Base-by-base conservation (phyloP, 2,888 invertebrate genomes). In the Patella pellucida region DNA sequence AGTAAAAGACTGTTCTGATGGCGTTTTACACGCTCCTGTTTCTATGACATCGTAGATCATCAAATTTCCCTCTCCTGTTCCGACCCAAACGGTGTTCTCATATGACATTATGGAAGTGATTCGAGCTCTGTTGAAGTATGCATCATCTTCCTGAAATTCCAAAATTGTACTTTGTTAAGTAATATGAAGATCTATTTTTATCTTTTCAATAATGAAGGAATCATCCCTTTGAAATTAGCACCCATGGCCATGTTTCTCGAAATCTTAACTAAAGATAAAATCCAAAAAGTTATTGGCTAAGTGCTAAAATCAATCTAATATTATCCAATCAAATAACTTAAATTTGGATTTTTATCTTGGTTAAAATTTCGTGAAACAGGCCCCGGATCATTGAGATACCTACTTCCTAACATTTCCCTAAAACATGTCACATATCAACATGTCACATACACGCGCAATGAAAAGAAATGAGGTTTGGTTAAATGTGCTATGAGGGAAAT, bases 21-120 rank as follows among this genome's bases (percentile, higher is more conserved):
- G 85, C 3, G 85, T 85, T 76, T 83, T 85, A 78, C 75, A 27
- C 74, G 73, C 78, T 11, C 79, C 76, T 54, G 79, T 78, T 62
- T 85, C 84, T 23, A 83, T 70, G 9, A 88, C 78, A 72, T 91
- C 90, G 78, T 90, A 91, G 51, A 90, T 88, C 73, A 89, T 86
- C 41, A 91, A 82, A 76, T 88, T 92, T 23, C 93, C 93, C 79
- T 92, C 92, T 2, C 91, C 92, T 5, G 92, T 92, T 9, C 92
- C 92, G 11, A 92, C 89, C 92, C 92, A 92, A 16, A 93, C 87
- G 7, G 86, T 83, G 75, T 89, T 85, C 62, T 89, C 89, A 73
- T 89, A 84, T 52, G 90, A 90, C 69, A 92, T 84, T 15, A 92
- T 83, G 52, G 91, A 87, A 15, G 91, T 92, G 68, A 92, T 89